Percentiles rank a stretch among this genome's conserved stretches.
Evolutionary conservation across 2,113 vertebrate species (phyloP).

Genomic region (Erpornis zantholeuca): DNA sequence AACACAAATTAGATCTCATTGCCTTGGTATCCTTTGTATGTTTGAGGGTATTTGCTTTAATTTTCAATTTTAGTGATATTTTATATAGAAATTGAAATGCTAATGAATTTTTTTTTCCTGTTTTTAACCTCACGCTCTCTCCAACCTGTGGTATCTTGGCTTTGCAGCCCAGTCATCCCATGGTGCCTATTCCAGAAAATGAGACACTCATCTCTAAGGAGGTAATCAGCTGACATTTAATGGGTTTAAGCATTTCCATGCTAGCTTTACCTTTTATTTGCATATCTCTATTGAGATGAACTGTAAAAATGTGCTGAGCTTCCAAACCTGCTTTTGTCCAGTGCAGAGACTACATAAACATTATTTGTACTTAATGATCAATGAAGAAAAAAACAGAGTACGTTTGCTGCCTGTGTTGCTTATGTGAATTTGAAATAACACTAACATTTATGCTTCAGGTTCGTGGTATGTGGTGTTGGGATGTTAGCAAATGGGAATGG

Average conservation of each 20-base stretch:
- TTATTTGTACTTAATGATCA: neutral
- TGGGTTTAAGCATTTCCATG: neutral
- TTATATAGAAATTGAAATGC: neutral
- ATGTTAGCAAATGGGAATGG: neutral
- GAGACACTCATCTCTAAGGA: slow-evolving; percentile 71
- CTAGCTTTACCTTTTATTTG: neutral
- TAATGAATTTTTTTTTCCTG: slow-evolving; percentile 2
- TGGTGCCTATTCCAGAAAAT: slow-evolving; percentile 78
- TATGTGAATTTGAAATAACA: neutral
- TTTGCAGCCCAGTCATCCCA: slow-evolving; percentile 70
- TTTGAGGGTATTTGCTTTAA: neutral
- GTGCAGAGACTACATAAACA: neutral
- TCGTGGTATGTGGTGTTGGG: neutral
- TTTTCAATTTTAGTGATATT: neutral
- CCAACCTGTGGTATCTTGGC: slow-evolving; percentile 14
- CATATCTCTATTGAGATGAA: neutral
- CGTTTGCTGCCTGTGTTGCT: neutral
- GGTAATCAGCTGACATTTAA: slow-evolving; percentile 60
- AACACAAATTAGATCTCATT: neutral
- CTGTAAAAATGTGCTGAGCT: neutral
- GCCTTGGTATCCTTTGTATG: neutral
- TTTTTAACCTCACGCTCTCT: neutral
- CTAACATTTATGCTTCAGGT: neutral
- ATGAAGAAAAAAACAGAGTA: neutral
- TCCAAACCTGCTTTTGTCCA: neutral